Evolutionary conservation across 2,797 vertebrate genomes (phyloP).

Genomic region (Sebastes matsubarae): DNA sequence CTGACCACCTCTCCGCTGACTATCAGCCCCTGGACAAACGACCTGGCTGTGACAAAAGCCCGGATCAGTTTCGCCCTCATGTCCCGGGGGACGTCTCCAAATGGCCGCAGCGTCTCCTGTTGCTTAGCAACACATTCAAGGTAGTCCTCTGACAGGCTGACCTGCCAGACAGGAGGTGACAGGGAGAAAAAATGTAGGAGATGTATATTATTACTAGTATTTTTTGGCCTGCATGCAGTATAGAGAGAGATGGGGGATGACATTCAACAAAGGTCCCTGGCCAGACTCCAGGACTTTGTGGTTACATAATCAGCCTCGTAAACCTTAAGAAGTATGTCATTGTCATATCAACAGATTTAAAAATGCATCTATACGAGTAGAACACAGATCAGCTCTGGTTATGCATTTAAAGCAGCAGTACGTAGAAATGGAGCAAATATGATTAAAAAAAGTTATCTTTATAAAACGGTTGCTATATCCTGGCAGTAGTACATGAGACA

Average conservation of each 20-base stretch:
- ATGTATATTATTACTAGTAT: background rate
- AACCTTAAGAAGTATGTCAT: background rate
- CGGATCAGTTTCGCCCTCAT: constrained; percentile 88
- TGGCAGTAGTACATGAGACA: too few species aligned
- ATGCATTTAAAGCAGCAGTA: background rate
- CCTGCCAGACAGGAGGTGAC: constrained; percentile 67
- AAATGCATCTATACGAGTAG: background rate
- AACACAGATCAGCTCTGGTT: background rate
- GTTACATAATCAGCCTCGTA: background rate
- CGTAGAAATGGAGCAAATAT: too few species aligned
- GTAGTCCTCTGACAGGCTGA: constrained; percentile 88
- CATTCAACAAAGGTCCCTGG: background rate
- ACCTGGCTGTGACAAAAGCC: constrained; percentile 88
- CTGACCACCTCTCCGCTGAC: constrained; percentile 88
- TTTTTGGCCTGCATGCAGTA: background rate
- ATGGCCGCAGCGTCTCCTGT: constrained; percentile 88
- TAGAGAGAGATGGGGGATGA: background rate
- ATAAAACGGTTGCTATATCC: too few species aligned
- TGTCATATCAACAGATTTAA: background rate
- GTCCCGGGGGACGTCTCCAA: constrained; percentile 89
- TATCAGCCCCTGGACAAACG: constrained; percentile 89
- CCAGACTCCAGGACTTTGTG: background rate
- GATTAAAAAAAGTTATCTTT: too few species aligned
- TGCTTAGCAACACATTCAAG: constrained; percentile 93
- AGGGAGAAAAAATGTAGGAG: background rate